A percentile compares a stretch with the other conserved stretches of the same genome.
Evolutionary conservation across 2,888 invertebrate species (phyloP).

Genomic region (Drosophila barbarae): DNA sequence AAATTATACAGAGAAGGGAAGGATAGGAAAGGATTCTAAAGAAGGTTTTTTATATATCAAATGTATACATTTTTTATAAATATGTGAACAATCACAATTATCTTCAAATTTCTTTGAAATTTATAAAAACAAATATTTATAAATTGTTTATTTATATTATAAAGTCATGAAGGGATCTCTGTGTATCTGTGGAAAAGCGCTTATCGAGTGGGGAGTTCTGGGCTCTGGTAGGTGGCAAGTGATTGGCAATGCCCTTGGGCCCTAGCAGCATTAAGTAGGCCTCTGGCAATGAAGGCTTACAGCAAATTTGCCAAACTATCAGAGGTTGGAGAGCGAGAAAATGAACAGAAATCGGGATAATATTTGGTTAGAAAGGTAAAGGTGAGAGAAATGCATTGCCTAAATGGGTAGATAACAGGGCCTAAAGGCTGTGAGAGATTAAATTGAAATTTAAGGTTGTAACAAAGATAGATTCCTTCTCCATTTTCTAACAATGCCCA

Average conservation of each 20-base stretch:
- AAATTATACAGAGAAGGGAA: neutral
- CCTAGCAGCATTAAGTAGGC: constrained; percentile 50
- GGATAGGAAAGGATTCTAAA: neutral
- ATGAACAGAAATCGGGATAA: neutral
- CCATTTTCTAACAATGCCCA: constrained; percentile 3
- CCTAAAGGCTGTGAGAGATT: constrained; percentile 2
- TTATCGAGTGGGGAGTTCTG: constrained; percentile 3
- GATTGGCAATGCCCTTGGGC: constrained; percentile 62
- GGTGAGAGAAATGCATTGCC: constrained; percentile 8
- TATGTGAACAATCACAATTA: neutral
- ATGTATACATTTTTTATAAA: neutral
- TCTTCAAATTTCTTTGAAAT: neutral
- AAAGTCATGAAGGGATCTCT: too few relatives aligned
- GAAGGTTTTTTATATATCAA: too few relatives aligned
- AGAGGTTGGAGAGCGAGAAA: constrained; percentile 4
- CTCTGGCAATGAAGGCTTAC: constrained; percentile 36
- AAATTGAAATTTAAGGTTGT: neutral
- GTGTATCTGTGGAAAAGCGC: constrained; percentile 1
- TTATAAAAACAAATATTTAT: too few relatives aligned
- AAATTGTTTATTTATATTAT: too few relatives aligned
- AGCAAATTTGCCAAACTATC: constrained; percentile 36
- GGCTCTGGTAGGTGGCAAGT: constrained; percentile 16
- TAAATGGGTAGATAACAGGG: constrained; percentile 8
- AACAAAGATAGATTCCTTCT: neutral
- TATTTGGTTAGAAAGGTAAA: neutral